These are phyloP conservation scores for fruit fly (Drosophila melanogaster) DNA, from an alignment of 1,140 invertebrate genomes.

Conservation along the genomic window DNA sequence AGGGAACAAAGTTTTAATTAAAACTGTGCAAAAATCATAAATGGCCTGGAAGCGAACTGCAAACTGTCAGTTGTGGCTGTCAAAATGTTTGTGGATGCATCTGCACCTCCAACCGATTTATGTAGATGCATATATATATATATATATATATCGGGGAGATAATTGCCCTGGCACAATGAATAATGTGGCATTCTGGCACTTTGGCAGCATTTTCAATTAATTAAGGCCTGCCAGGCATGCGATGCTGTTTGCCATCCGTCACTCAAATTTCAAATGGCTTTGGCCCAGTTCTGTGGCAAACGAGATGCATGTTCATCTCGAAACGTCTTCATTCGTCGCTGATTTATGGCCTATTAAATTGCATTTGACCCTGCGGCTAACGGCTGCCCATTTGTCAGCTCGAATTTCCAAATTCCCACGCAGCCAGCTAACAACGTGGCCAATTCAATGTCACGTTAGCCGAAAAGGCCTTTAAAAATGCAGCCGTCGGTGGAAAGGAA, in stretches of 20 bases:
- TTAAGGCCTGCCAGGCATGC: conserved; percentile 20
- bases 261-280: conserved; percentile 54
- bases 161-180: conserved; percentile 42
- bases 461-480: conserved; percentile 21
- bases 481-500: neutral
- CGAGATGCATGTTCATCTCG: conserved; percentile 23
- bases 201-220: conserved; percentile 56
- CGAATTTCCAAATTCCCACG: conserved; percentile 35
- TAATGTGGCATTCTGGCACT: conserved; percentile 46
- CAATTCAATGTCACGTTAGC: conserved; percentile 49
- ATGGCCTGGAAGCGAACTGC: conserved; percentile 4
- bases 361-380: conserved; percentile 42
- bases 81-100: conserved; percentile 28
- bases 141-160: conserved; percentile 28
- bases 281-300: conserved; percentile 30
- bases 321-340: conserved; percentile 52
- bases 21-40: conserved; percentile 48
- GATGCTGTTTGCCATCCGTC: conserved; percentile 41
- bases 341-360: conserved; percentile 71
- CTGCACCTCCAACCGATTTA: conserved; percentile 12
- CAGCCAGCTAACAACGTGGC: conserved; percentile 10
- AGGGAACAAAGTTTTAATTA: conserved; percentile 60
- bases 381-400: conserved; percentile 28
- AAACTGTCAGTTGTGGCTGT: conserved; percentile 31
- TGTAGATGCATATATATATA: conserved; percentile 13